phyloP scores from a whole-genome alignment of 1,140 invertebrate genomes.

The Oppia nitens region DNA sequence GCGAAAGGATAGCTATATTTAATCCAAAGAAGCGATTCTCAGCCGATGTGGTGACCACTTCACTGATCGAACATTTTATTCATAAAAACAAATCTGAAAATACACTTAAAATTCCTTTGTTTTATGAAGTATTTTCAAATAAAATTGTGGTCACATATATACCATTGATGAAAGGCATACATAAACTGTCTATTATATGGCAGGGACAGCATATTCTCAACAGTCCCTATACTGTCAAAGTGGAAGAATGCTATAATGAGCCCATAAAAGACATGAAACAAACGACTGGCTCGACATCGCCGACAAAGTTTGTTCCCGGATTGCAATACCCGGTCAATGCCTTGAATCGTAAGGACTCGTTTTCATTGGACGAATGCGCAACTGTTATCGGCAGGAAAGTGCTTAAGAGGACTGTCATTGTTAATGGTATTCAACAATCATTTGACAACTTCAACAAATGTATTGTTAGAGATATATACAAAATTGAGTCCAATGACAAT shows the following conservation, averaged over 20 bases:
- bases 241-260: constrained; percentile 11
- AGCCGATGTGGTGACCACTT: background rate
- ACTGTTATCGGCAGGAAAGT: constrained; percentile 6
- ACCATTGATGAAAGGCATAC: constrained; percentile 15
- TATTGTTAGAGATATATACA: too few species aligned
- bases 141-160: constrained; percentile 19
- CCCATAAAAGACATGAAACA: background rate
- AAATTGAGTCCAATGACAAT: too few species aligned
- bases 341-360: background rate
- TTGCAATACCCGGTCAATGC: constrained; percentile 9
- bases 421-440: constrained; percentile 6
- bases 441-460: too few species aligned
- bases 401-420: background rate
- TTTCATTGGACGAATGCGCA: background rate
- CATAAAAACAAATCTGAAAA: background rate
- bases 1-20: constrained; percentile 11
- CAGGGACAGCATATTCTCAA: constrained; percentile 20
- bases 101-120: constrained; percentile 18
- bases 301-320: constrained; percentile 1
- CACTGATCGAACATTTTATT: background rate
- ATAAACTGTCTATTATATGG: constrained; percentile 18
- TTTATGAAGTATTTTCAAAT: constrained; percentile 18
- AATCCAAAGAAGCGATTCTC: background rate
- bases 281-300: background rate
- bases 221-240: constrained; percentile 19